A percentile compares a stretch with the other conserved stretches of the same genome.
phyloP scores from a whole-genome alignment of 2,888 invertebrate genomes.

The Ceramica pisi region DNA sequence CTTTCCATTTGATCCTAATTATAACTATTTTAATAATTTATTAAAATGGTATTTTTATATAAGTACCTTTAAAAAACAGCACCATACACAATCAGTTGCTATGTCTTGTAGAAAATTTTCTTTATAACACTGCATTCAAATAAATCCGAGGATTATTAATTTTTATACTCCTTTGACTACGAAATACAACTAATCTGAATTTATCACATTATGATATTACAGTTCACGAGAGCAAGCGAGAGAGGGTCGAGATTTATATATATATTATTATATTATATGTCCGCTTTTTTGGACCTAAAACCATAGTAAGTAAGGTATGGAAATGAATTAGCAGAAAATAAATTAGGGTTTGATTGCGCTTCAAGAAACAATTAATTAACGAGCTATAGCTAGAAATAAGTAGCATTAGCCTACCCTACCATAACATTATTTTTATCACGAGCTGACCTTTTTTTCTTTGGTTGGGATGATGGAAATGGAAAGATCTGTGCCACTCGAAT shows the following conservation, averaged over 20 bases:
- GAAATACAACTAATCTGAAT: too few relatives aligned
- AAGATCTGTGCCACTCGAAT: background rate
- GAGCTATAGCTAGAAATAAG: background rate
- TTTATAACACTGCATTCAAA: too few relatives aligned
- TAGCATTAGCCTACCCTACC: background rate
- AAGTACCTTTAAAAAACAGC: background rate
- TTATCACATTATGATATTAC: too few relatives aligned
- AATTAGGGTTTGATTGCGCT: constrained; percentile 2
- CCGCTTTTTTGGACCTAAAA: background rate
- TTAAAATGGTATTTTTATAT: background rate
- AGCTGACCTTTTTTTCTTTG: constrained; percentile 5
- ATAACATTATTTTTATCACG: constrained; percentile 13
- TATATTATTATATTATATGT: too few relatives aligned
- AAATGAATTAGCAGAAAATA: background rate
- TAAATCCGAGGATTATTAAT: too few relatives aligned
- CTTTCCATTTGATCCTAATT: background rate
- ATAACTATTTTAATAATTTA: background rate
- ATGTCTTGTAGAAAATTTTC: too few relatives aligned
- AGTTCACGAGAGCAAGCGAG: too few relatives aligned
- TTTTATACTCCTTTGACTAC: too few relatives aligned
- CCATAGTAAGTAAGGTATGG: background rate
- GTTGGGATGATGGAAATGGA: too few relatives aligned
- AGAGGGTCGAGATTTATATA: too few relatives aligned
- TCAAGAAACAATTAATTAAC: constrained; percentile 17
- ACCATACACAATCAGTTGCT: too few relatives aligned